A percentile compares a stretch with the other conserved stretches of the same genome.
Conservation (phyloP, 2,797 vertebrate species). For the Trematomus bernacchii region DNA sequence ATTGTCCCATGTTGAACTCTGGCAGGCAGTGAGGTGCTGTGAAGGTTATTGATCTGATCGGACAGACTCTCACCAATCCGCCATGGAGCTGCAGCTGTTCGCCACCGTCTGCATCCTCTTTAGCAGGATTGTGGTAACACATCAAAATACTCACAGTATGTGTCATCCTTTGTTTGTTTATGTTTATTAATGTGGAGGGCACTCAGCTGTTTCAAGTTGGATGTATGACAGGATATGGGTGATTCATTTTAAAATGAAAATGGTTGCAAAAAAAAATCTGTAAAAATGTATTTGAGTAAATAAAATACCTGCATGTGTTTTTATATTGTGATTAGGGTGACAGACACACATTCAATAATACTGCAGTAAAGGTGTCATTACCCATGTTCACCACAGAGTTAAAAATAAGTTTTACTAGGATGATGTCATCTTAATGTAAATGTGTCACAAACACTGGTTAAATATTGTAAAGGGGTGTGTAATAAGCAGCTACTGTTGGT, state of each 20-base stretch:
- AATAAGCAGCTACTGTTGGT: no score
- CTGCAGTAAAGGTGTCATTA: constrained; percentile 24
- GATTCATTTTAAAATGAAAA: neutral
- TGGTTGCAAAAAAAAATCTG: neutral
- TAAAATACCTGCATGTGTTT: neutral
- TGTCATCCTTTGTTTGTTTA: constrained; percentile 1
- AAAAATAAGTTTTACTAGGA: neutral
- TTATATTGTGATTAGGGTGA: neutral
- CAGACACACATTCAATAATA: neutral
- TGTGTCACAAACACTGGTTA: neutral
- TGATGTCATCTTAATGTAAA: neutral
- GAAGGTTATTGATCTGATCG: constrained; percentile 52
- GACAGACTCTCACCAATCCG: constrained; percentile 17
- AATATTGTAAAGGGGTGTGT: neutral
- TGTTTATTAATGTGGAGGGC: neutral
- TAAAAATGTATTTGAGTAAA: neutral
- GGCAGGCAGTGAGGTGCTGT: constrained; percentile 36
- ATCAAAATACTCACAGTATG: constrained; percentile 76
- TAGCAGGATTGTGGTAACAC: constrained; percentile 68
- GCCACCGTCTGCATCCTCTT: constrained; percentile 69
- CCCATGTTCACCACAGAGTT: neutral
- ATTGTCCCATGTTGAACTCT: constrained; percentile 66
- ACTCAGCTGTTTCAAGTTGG: neutral
- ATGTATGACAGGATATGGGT: neutral
- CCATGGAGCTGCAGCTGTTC: constrained; percentile 78